Evolutionary conservation across 2,113 vertebrate genomes (phyloP).

Genomic region (Indicator maculatus): DNA sequence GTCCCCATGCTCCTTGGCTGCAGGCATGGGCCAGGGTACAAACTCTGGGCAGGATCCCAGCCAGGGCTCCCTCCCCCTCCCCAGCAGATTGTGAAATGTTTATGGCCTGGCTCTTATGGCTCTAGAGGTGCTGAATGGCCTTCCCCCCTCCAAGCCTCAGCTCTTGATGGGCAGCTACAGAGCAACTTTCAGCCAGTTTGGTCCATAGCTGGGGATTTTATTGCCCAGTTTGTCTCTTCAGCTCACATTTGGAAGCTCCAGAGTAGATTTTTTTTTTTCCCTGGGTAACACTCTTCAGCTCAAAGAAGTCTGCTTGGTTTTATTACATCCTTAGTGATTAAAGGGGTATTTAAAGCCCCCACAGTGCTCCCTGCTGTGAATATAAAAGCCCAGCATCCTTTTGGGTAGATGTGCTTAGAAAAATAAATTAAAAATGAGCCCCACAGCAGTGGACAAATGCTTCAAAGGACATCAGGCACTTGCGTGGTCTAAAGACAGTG

Average conservation of each 20-base stretch:
- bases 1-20: neutral
- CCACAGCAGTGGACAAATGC: conserved; percentile 37
- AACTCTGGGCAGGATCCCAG: neutral
- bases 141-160: conserved; percentile 28
- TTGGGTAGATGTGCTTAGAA: conserved; percentile 54
- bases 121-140: conserved; percentile 69
- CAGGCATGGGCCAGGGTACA: neutral
- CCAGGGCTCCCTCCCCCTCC: conserved; percentile 35
- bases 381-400: conserved; percentile 68
- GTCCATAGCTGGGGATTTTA: conserved; percentile 64
- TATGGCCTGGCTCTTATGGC: conserved; percentile 65
- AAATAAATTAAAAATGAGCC: conserved; percentile 68
- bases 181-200: conserved; percentile 57
- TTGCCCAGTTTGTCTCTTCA: conserved; percentile 73
- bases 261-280: conserved; percentile 70
- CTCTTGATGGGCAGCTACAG: conserved; percentile 65
- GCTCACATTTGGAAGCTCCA: conserved; percentile 70
- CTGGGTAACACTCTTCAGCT: conserved; percentile 71
- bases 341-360: conserved; percentile 70
- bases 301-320: conserved; percentile 69
- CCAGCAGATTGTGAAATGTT: conserved; percentile 53
- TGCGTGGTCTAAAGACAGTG: neutral
- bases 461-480: conserved; percentile 28
- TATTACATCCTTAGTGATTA: conserved; percentile 75
- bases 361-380: conserved; percentile 62